Evolutionary conservation across 2,888 invertebrate genomes (phyloP).

Genomic region (Tenthredo livida): DNA sequence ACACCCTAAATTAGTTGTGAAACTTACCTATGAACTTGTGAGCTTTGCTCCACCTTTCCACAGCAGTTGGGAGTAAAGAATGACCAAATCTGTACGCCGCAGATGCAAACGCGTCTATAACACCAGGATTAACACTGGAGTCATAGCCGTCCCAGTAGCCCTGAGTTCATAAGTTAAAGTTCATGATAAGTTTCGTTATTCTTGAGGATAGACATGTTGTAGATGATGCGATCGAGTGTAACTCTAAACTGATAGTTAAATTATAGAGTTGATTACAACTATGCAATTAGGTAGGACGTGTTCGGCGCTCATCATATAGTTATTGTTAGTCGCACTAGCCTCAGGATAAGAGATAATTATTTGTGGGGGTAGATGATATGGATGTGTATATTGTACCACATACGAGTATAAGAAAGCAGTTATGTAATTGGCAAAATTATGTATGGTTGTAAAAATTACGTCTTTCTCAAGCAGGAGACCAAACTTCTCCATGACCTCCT

Average conservation of each 20-base stretch:
- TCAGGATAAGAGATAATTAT: not conserved
- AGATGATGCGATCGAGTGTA: not conserved
- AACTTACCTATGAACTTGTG: constrained; percentile 93
- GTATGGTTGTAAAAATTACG: constrained; percentile 75
- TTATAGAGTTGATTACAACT: constrained; percentile 1
- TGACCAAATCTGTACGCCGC: constrained; percentile 96
- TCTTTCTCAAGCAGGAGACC: constrained; percentile 91
- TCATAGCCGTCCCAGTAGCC: constrained; percentile 93
- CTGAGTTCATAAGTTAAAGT: constrained; percentile 73
- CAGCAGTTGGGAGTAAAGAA: constrained; percentile 92
- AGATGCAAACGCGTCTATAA: constrained; percentile 93
- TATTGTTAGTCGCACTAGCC: constrained; percentile 12
- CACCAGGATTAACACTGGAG: constrained; percentile 90
- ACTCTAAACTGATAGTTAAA: not conserved
- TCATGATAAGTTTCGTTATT: not conserved
- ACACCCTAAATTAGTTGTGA: not conserved
- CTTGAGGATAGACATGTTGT: not conserved
- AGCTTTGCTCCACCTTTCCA: constrained; percentile 96
- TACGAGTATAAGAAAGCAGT: not conserved
- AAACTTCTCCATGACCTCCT: constrained; percentile 95
- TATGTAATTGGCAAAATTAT: constrained; percentile 9
- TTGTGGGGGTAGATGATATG: constrained; percentile 25
- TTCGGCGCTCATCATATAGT: not conserved
- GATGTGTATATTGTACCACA: not conserved
- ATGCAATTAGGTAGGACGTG: not conserved